Evolutionary conservation across 2,113 vertebrate genomes (phyloP), one percentile per base, ranked within the genome.

Genomic region (Nesoenas mayeri): DNA sequence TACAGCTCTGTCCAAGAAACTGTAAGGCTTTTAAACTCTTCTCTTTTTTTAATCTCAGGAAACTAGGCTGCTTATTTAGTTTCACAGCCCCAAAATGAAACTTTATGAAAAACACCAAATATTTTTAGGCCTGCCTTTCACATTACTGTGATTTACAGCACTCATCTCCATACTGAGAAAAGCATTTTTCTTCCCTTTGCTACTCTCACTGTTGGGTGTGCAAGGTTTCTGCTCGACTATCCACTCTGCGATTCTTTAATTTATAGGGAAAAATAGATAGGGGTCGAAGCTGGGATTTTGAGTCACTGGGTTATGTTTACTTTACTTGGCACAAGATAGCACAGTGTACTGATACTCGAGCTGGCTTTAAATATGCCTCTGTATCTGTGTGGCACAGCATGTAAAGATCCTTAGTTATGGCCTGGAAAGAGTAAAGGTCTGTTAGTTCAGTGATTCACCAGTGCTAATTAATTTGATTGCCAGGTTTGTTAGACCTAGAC

Each of bases 401-500:
- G 65, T 65, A 78, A 75, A 79, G 73, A 32, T 64, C 58, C 25
- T 83, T 69, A 12, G 53, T 61, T 69, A 22, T 53, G 83, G 69
- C 60, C 48, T 71, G 69, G 53, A 13, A 87, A 84, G 38, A 85
- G 86, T 62, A 91, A 42, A 91, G 65, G 42, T 93, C 77, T 95
- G 47, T 84, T 93, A 84, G 38, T 89, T 95, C 86, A 79, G 34
- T 71, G 42, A 87, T 95, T 26, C 69, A 67, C 80, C 0, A 2
- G 38, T 64, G 51, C 75, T 95, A 91, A 92, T 96, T 95, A 95
- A 84, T 93, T 93, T 95, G 57, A 81, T 92, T 92, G 72, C 89
- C 48, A 64, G 62, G 61, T 92, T 92, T 93, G 89, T 84, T 92
- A 92, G 61, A 92, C 48, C 38, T 71, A 84, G 60, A 74, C 56